Base-by-base conservation (phyloP, 2,797 vertebrate genomes). In the Xyrichtys novacula region DNA sequence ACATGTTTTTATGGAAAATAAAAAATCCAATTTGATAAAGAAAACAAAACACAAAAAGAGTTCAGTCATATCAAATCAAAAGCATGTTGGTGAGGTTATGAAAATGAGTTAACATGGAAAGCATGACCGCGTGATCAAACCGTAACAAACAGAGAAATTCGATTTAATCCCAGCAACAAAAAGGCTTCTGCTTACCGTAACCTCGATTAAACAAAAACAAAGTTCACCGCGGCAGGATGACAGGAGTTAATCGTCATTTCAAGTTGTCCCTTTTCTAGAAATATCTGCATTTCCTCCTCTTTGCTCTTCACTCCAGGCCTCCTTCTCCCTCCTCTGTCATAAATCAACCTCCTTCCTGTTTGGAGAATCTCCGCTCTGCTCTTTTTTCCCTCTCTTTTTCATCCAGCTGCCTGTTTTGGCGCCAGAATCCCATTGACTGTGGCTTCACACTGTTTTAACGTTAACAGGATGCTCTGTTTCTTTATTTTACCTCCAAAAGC, bases 381-480 rank as follows among this genome's bases (percentile, higher is more conserved):
- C 50, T 53, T 53, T 47, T 50, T 53, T 1, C 10, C 0, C 46
- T 53, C 34, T 5, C 42, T 77, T 52, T 40, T 25, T 52, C 67
- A 15, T 71, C 61, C 49, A 55, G 53, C 64, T 47, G 67, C 60
- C 55, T 70, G 42, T 74, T 79, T 77, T 69, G 78, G 82, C 36
- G 3, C 69, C 67, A 74, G 47, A 34, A 14, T 7, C 36, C 52
- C 67, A 47, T 34, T 4, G 0, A 62, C 22, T 2, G 55, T 54
- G 40, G 57, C 61, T 84, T 85, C 72, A 77, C 81, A 56, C 60
- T 38, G n/a, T 48, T 74, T 71, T 76, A 81, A 79, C 56, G 65
- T 83, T 66, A 84, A 87, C 85, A 80, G 76, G 81, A 85, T 72
- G 71, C 78, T 81, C 57, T 50, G 75, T 61, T 47, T 76, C 75